These are phyloP conservation scores for Mimumesa dahlbomi DNA, from an alignment of 2,888 invertebrate species.

Conservation along the genomic window DNA sequence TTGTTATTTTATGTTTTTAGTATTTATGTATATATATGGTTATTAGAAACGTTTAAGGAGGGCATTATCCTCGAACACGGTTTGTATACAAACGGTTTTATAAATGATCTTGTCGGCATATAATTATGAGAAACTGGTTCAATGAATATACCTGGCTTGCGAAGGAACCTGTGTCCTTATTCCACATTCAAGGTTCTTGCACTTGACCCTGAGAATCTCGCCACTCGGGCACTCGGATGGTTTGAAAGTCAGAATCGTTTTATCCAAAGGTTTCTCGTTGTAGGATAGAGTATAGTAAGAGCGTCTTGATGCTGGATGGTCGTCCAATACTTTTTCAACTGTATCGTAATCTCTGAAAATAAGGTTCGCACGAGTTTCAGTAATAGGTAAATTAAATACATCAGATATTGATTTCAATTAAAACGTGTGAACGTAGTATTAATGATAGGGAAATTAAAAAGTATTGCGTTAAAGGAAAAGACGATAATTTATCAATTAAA, in stretches of 20 bases:
- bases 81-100: constrained; percentile 41
- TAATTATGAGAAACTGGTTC: constrained; percentile 57
- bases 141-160: constrained; percentile 84
- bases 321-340: constrained; percentile 76
- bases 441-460: too few species aligned
- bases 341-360: constrained; percentile 78
- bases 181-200: constrained; percentile 87
- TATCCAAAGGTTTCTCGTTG: constrained; percentile 80
- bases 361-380: too few species aligned
- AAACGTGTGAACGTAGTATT: too few species aligned
- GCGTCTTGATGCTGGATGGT: constrained; percentile 60
- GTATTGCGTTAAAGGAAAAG: too few species aligned
- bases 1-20: too few species aligned
- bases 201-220: constrained; percentile 86
- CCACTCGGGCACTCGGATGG: constrained; percentile 84
- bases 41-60: too few species aligned
- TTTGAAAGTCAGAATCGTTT: constrained; percentile 85
- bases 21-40: too few species aligned
- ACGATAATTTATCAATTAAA: too few species aligned
- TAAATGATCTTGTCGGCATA: constrained; percentile 28
- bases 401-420: too few species aligned
- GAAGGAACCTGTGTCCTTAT: constrained; percentile 84
- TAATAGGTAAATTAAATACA: too few species aligned
- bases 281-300: constrained; percentile 85
- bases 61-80: constrained; percentile 25